Percentiles rank a stretch among this genome's conserved stretches.
Evolutionary conservation across 2,797 vertebrate genomes (phyloP).

Genomic region (Parauchenoglanis punctatus): DNA sequence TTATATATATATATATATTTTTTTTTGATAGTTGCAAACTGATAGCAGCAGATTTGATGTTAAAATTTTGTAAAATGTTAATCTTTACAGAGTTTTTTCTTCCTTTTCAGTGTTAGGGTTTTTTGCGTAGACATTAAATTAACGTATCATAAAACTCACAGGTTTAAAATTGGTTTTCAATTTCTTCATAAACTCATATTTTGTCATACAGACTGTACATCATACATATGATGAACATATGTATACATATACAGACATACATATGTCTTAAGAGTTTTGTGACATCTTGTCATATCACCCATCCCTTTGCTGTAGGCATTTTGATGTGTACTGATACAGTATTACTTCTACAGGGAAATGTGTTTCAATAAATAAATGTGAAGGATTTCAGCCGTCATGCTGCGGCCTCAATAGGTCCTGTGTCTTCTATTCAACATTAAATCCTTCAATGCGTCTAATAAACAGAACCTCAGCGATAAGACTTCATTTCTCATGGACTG

Average conservation of each 20-base stretch:
- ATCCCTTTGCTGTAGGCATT: not conserved
- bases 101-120: not conserved
- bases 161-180: not conserved
- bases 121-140: not conserved
- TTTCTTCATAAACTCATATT: not conserved
- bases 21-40: not conserved
- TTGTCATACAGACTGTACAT: not conserved
- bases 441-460: not conserved
- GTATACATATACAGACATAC: not conserved
- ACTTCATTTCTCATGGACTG: not conserved
- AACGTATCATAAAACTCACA: not conserved
- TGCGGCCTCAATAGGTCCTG: not conserved
- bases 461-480: conserved; percentile 18
- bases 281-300: not conserved
- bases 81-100: not conserved
- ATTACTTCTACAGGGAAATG: not conserved
- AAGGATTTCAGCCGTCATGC: not conserved
- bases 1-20: too few species aligned
- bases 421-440: not conserved
- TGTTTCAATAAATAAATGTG: not conserved
- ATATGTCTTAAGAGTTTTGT: not conserved
- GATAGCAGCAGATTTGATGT: not conserved
- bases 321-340: not conserved
- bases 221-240: not conserved
- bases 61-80: not conserved